A percentile compares a stretch with the other conserved stretches of the same genome.
Conservation (phyloP, 2,113 vertebrate species). For the Craseonycteris thonglongyai region DNA sequence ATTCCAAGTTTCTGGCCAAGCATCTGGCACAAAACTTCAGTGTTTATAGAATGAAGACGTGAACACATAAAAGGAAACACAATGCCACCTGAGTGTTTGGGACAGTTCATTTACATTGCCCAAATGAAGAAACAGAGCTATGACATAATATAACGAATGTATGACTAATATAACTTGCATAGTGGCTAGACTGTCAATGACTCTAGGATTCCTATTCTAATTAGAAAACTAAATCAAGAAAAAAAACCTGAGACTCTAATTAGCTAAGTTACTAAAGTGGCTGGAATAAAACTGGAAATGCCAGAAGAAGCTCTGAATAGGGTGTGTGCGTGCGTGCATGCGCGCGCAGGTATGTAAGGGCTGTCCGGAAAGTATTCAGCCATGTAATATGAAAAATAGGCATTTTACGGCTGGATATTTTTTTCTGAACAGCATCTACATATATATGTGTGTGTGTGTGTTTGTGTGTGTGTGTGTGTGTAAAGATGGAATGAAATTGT, state of each 20-base stretch:
- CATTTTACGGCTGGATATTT: no score
- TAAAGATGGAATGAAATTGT: conserved; percentile 17
- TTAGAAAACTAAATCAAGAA: conserved; percentile 31
- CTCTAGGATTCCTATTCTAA: conserved; percentile 8
- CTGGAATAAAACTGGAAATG: conserved; percentile 43
- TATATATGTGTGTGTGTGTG: no score
- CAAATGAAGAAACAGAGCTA: neutral
- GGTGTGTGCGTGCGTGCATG: no score
- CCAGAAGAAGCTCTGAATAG: conserved; percentile 21
- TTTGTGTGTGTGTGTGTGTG: no score
- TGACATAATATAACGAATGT: neutral
- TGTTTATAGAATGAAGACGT: neutral
- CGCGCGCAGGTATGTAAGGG: no score
- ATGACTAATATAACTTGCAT: neutral
- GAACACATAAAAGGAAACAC: neutral
- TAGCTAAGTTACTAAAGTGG: conserved; percentile 40
- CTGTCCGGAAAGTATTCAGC: no score
- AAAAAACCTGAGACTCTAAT: conserved; percentile 25
- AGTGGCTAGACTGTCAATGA: neutral
- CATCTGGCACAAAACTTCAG: neutral
- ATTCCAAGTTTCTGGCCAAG: neutral
- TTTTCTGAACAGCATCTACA: no score
- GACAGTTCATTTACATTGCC: neutral
- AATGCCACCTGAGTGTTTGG: neutral
- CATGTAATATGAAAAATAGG: no score